A percentile compares a stretch with the other conserved stretches of the same genome.
These are phyloP conservation scores for Callorhinus ursinus DNA, from an alignment of 2,113 vertebrate species.

Conservation along the genomic window DNA sequence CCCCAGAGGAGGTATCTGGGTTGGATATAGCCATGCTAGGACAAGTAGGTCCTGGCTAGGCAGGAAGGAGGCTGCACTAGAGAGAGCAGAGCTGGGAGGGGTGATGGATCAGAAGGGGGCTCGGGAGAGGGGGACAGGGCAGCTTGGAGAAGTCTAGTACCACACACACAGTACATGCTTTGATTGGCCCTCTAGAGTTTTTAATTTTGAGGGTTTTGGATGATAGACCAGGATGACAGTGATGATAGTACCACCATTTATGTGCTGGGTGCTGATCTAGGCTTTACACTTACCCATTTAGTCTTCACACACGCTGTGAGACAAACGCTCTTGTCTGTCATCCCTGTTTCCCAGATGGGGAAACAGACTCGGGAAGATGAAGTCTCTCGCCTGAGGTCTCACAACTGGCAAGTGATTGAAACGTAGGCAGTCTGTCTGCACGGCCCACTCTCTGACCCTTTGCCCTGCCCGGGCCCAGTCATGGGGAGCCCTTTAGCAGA, in stretches of 20 bases:
- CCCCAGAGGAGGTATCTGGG: background rate
- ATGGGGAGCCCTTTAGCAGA: background rate
- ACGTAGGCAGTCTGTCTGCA: background rate
- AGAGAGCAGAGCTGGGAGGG: background rate
- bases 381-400: background rate
- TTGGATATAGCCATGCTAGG: background rate
- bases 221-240: background rate
- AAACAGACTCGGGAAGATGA: background rate
- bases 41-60: background rate
- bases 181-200: background rate
- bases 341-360: background rate
- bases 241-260: background rate
- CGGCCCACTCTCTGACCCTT: background rate
- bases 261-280: background rate
- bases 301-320: background rate
- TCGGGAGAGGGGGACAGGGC: background rate
- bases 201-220: background rate
- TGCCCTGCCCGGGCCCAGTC: background rate
- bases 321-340: background rate
- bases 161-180: background rate
- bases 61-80: background rate
- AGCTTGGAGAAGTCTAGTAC: background rate
- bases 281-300: too few species aligned
- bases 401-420: background rate
- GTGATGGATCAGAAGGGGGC: background rate